Evolutionary conservation across 2,888 invertebrate genomes (phyloP).

Genomic region (Prosopocoilus inquinatus): DNA sequence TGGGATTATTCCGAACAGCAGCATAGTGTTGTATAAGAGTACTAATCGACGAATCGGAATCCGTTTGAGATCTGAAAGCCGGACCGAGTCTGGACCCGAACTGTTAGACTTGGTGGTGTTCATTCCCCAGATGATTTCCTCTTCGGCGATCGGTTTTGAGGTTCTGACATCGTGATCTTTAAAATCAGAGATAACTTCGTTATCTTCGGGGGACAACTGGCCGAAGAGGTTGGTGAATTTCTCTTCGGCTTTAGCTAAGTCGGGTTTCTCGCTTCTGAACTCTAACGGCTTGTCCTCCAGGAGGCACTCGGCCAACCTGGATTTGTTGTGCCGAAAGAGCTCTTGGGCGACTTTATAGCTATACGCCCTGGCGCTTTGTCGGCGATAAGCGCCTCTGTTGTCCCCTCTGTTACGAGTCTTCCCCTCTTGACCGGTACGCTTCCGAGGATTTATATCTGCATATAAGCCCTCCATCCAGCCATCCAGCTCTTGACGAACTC

Average conservation of each 20-base stretch:
- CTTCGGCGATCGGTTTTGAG: too few relatives aligned
- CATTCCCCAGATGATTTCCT: slow-evolving; percentile 5
- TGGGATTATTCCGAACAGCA: slow-evolving; percentile 11
- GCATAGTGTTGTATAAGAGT: slow-evolving; percentile 17
- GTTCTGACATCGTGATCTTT: too few relatives aligned
- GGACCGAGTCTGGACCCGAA: slow-evolving; percentile 18
- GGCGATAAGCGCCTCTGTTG: background rate
- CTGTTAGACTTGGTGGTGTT: background rate
- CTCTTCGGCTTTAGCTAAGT: slow-evolving; percentile 1
- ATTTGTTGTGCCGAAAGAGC: background rate
- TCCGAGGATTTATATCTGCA: background rate
- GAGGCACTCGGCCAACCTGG: background rate
- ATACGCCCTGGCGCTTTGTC: too few relatives aligned
- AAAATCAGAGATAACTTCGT: too few relatives aligned
- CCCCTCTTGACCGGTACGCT: background rate
- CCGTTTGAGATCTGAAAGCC: background rate
- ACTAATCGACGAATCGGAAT: background rate
- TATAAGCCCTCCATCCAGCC: background rate
- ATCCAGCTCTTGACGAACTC: background rate
- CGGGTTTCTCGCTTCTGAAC: background rate
- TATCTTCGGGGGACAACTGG: too few relatives aligned
- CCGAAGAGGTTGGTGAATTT: too few relatives aligned
- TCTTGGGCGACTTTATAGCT: slow-evolving; percentile 8
- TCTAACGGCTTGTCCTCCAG: too few relatives aligned
- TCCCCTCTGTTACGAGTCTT: background rate